Base-by-base conservation (phyloP, 2,113 vertebrate genomes). In the Vulpes vulpes region DNA sequence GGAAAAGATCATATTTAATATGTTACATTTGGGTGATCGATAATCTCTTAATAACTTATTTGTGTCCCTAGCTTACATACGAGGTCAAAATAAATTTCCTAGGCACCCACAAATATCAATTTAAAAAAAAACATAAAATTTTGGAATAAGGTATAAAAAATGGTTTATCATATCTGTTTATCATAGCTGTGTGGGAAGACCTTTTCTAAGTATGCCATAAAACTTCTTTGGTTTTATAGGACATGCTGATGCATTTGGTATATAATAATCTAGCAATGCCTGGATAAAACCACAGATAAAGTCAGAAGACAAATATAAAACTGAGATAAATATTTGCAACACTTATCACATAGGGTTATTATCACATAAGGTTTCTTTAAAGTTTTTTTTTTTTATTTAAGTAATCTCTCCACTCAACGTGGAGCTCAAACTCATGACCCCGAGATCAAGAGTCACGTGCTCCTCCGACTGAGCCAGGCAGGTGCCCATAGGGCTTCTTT, bases 81-180 rank as follows among this genome's bases (percentile, higher is more conserved):
- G 78, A 74, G 32, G 79, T 16, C 55, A 86, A 97, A 87, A 92
- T 91, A 92, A 96, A 94, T 95, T 83, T 94, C 27, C 30, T 69
- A 2, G 19, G 60, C 22, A 5, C 2, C 35, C 43, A 83, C 23
- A 97, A 87, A 90, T 94, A 20, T 64, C 90, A 94, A 92, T 67
- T 69, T 64, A 43, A 55, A 20, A 20, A 67, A 59, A 83, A 91
- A 20, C 3, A n/a, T 32, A 64, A 51, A 71, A 89, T 81, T 83
- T 53, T 82, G 69, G 30, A 25, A 91, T 11, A 81, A 94, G 74
- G 57, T 23, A 60, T 64, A 81, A 27, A 64, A 7, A 79, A 22
- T 64, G 15, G 17, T 49, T 78, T 43, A 43, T 43, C 43, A 43
- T 43, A 43, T 43, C 43, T 43, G 1, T 43, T 92, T 71, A 89